Percentiles rank a stretch among this genome's conserved stretches.
phyloP scores from a whole-genome alignment of 2,797 vertebrate genomes.

The Poecile montanus region DNA sequence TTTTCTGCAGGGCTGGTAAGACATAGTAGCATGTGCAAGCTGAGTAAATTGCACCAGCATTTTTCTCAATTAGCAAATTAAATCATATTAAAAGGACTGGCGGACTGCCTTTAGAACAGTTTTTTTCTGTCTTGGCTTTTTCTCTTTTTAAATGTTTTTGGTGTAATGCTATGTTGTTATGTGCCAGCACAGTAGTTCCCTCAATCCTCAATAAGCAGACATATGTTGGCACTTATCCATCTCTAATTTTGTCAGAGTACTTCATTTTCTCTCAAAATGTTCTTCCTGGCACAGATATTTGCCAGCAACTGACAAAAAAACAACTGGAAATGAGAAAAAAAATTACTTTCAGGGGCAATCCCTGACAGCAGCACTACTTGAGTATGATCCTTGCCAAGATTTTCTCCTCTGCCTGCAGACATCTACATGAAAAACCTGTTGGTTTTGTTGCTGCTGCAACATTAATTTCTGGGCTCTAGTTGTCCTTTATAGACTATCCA shows the following conservation, averaged over 20 bases:
- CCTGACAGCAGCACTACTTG: conserved; percentile 10
- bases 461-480: neutral
- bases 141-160: neutral
- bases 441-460: neutral
- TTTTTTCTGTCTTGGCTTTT: conserved; percentile 32
- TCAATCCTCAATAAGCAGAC: conserved; percentile 39
- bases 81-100: conserved; percentile 30
- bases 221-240: conserved; percentile 53
- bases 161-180: neutral
- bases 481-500: neutral
- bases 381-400: conserved; percentile 25
- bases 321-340: conserved; percentile 24
- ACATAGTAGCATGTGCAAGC: neutral
- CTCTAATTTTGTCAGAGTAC: conserved; percentile 70
- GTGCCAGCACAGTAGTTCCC: conserved; percentile 27
- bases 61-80: conserved; percentile 49
- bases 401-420: conserved; percentile 18
- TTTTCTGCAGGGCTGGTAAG: neutral
- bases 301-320: conserved; percentile 65
- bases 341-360: conserved; percentile 49
- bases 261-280: conserved; percentile 52
- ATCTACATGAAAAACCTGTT: conserved; percentile 3
- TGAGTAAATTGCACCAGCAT: neutral
- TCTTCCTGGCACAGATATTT: conserved; percentile 56
- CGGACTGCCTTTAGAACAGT: neutral